phyloP scores from a whole-genome alignment of 2,113 vertebrate species.

The Athene cunicularia region DNA sequence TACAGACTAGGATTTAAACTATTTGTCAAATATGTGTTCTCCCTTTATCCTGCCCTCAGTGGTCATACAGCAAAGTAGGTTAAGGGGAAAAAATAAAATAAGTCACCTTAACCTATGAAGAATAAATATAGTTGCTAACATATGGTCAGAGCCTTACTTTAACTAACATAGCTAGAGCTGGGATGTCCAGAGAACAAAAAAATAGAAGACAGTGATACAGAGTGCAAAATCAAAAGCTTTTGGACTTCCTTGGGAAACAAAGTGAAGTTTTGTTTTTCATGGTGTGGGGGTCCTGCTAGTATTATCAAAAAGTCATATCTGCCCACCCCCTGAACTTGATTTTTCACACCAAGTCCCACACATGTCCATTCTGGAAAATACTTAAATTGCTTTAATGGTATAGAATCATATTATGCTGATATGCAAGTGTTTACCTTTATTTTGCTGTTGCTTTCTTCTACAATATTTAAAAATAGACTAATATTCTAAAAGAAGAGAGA shows the following conservation, averaged over 20 bases:
- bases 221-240: not conserved
- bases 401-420: not conserved
- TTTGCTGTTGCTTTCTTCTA: slow-evolving; percentile 80
- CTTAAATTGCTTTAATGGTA: not conserved
- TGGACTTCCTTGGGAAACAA: not conserved
- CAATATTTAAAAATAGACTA: slow-evolving; percentile 88
- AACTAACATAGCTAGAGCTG: not conserved
- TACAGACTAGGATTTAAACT: not conserved
- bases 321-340: not conserved
- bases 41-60: not conserved
- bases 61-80: not conserved
- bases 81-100: not conserved
- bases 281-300: not conserved
- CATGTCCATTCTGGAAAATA: not conserved
- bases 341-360: not conserved
- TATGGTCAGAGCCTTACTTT: not conserved
- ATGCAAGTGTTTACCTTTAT: slow-evolving; percentile 73
- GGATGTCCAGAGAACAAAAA: not conserved
- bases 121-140: not conserved
- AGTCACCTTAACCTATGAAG: not conserved
- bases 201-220: not conserved
- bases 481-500: slow-evolving; percentile 91
- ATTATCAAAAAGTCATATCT: not conserved
- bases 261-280: not conserved
- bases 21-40: not conserved